Percentiles rank a stretch among this genome's conserved stretches.
Evolutionary conservation across 1,140 invertebrate species (phyloP).

Genomic region (Sitobion miscanthi): DNA sequence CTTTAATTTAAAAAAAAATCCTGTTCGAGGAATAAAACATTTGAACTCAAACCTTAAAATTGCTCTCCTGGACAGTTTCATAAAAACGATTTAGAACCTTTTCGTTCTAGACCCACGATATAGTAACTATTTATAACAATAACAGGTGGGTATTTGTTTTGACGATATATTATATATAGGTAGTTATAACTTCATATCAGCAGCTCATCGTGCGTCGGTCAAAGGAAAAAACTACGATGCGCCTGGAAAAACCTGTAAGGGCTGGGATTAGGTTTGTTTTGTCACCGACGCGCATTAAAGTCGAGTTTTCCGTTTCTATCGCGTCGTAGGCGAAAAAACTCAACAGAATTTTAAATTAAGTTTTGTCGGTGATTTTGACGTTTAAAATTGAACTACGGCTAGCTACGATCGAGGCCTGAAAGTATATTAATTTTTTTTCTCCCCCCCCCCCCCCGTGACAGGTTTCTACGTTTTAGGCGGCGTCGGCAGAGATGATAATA

Average conservation of each 20-base stretch:
- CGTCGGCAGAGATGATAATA: background rate
- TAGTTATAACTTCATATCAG: background rate
- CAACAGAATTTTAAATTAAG: conserved; percentile 35
- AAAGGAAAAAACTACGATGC: background rate
- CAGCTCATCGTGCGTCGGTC: too few species aligned
- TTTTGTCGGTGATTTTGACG: conserved; percentile 17
- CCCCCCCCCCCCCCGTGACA: background rate
- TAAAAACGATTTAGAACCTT: too few species aligned
- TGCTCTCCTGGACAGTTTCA: too few species aligned
- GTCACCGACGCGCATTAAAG: background rate
- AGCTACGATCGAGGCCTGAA: background rate
- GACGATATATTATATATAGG: background rate
- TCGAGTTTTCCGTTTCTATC: background rate
- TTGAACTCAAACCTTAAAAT: too few species aligned
- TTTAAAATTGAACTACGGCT: conserved; percentile 9
- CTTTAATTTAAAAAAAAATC: too few species aligned
- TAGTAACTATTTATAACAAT: background rate
- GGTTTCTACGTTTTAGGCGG: background rate
- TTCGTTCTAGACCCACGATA: too few species aligned
- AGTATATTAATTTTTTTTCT: background rate
- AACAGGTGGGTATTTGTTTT: background rate
- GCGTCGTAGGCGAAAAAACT: background rate
- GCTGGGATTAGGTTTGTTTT: background rate
- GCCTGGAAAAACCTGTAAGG: background rate
- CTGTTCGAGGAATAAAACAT: too few species aligned